Percentiles rank a stretch among this genome's conserved stretches.
Evolutionary conservation across 2,797 vertebrate genomes (phyloP).

Genomic region (Diplodus puntazzo): DNA sequence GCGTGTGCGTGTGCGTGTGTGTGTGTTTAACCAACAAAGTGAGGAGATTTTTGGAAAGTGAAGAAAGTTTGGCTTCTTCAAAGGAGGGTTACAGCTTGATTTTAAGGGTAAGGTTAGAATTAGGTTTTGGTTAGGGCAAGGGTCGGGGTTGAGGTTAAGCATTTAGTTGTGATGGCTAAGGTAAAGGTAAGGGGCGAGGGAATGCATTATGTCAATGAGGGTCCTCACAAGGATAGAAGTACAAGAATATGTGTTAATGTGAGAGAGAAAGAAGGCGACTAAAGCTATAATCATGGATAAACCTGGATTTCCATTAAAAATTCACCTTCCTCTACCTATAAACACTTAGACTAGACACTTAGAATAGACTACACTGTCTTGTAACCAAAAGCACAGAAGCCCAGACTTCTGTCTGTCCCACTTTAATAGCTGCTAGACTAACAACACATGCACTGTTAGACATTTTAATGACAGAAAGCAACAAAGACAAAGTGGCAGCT

Average conservation of each 20-base stretch:
- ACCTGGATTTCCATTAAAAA: conserved; percentile 21
- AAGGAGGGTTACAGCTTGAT: too few species aligned
- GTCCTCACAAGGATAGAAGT: too few species aligned
- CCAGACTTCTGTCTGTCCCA: conserved; percentile 13
- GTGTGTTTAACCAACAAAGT: too few species aligned
- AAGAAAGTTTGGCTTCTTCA: too few species aligned
- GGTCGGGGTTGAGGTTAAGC: too few species aligned
- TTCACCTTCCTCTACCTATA: conserved; percentile 10
- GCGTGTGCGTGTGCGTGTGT: too few species aligned
- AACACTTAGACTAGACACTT: conserved; percentile 44
- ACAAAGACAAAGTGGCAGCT: conserved; percentile 49
- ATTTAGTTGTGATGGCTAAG: too few species aligned
- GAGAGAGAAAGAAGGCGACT: not conserved
- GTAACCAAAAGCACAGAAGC: conserved; percentile 31
- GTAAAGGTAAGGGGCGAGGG: too few species aligned
- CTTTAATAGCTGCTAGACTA: conserved; percentile 29
- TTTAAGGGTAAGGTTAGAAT: too few species aligned
- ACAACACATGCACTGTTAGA: conserved; percentile 25
- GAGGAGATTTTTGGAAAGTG: too few species aligned
- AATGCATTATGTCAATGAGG: too few species aligned
- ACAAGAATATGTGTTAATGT: not conserved
- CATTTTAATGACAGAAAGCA: conserved; percentile 47
- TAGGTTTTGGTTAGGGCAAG: too few species aligned
- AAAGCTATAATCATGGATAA: conserved; percentile 12
- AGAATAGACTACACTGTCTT: conserved; percentile 1